Evolutionary conservation across 2,113 vertebrate genomes (phyloP).

Genomic region (Brienomyrus brachyistius): DNA sequence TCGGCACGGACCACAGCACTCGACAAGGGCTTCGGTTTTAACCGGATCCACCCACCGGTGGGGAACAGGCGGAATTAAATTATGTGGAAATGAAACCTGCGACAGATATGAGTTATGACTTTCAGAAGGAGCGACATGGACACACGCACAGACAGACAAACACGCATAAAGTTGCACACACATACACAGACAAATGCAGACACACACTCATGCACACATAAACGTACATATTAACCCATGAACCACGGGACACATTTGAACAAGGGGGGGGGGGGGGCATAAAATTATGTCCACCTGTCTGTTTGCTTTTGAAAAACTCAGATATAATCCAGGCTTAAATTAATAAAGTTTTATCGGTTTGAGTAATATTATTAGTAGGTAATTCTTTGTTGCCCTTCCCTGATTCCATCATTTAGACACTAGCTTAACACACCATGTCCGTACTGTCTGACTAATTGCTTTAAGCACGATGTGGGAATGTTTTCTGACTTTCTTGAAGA

Average conservation of each 20-base stretch:
- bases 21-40: slow-evolving; percentile 13
- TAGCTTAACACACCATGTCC: not conserved
- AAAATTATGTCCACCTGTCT: not conserved
- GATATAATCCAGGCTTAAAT: not conserved
- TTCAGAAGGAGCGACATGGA: not conserved
- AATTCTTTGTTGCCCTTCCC: not conserved
- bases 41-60: slow-evolving; percentile 10
- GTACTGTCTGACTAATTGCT: not conserved
- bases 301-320: too few relatives aligned
- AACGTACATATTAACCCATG: not conserved
- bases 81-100: slow-evolving; percentile 25
- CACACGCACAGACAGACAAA: not conserved
- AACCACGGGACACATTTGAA: not conserved
- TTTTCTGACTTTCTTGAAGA: not conserved
- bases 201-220: not conserved
- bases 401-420: not conserved
- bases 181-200: not conserved
- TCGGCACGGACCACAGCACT: slow-evolving; percentile 35
- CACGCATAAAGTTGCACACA: not conserved
- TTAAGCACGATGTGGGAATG: not conserved
- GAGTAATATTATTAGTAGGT: not conserved
- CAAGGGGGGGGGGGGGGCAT: not conserved
- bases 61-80: slow-evolving; percentile 22
- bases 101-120: slow-evolving; percentile 19
- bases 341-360: not conserved